Evolutionary conservation across 2,113 vertebrate genomes (phyloP).

Genomic region (Crotophaga sulcirostris): DNA sequence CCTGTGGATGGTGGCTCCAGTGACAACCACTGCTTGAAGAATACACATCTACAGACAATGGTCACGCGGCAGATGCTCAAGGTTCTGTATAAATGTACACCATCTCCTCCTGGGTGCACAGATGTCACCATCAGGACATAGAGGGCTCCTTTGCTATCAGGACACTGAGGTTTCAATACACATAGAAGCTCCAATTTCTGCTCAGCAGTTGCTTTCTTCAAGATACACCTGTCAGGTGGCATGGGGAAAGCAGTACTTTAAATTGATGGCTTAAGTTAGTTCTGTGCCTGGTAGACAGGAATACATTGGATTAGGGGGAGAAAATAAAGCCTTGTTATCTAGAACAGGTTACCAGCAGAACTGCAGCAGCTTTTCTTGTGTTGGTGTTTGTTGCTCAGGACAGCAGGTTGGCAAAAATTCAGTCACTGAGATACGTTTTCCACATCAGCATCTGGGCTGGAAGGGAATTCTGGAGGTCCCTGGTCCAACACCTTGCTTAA

Average conservation of each 20-base stretch:
- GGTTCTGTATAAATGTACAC: fast-evolving
- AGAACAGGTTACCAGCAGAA: background rate
- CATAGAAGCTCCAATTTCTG: background rate
- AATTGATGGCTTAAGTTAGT: background rate
- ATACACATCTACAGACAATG: background rate
- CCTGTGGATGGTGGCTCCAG: background rate
- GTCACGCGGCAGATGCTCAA: background rate
- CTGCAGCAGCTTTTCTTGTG: background rate
- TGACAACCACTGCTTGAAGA: background rate
- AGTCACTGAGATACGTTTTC: background rate
- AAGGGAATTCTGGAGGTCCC: background rate
- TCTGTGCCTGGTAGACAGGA: background rate
- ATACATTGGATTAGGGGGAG: background rate
- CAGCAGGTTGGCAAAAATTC: background rate
- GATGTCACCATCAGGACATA: background rate
- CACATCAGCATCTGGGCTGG: background rate
- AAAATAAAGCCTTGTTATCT: background rate
- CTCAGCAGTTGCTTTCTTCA: background rate
- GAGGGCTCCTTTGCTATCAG: background rate
- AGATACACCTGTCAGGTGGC: background rate
- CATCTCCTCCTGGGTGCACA: background rate
- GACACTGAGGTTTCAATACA: background rate
- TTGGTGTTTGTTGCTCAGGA: background rate
- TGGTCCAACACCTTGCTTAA: background rate
- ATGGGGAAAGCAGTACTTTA: background rate